These are phyloP conservation scores for Melipona bicolor DNA, from an alignment of 2,888 invertebrate genomes.

Conservation along the genomic window DNA sequence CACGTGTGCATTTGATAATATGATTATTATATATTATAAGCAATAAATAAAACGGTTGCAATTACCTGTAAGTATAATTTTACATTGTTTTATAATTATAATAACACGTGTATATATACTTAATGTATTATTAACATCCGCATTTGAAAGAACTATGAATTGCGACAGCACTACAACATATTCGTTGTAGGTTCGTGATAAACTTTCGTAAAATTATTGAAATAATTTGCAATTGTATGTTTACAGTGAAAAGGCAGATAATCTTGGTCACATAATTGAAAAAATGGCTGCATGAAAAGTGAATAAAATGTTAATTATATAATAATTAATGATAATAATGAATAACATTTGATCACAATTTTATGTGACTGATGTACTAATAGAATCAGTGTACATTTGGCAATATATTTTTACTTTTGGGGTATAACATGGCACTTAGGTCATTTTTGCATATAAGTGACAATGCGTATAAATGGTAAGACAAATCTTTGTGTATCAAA, in stretches of 20 bases:
- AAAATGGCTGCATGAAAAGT: not conserved
- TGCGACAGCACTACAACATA: not conserved
- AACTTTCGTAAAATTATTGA: not conserved
- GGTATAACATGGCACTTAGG: constrained; percentile 71
- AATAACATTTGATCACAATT: not conserved
- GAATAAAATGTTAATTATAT: constrained; percentile 1
- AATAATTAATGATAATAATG: not conserved
- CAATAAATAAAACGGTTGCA: not conserved
- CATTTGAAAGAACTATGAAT: not conserved
- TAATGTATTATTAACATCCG: not conserved
- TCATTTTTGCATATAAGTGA: constrained; percentile 70
- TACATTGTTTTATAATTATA: not conserved
- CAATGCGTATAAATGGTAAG: constrained; percentile 74
- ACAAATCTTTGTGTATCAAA: not conserved
- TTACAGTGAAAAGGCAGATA: not conserved
- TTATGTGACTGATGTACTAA: not conserved
- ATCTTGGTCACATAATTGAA: not conserved
- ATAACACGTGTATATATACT: not conserved
- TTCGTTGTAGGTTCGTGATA: not conserved
- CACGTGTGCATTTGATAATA: not conserved
- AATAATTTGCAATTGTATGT: not conserved
- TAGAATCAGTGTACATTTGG: constrained; percentile 16
- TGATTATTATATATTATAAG: constrained; percentile 6
- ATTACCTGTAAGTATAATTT: constrained; percentile 3
- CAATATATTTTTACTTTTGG: constrained; percentile 4